Evolutionary conservation across 2,113 vertebrate species (phyloP).

Genomic region (Gasterosteus aculeatus): DNA sequence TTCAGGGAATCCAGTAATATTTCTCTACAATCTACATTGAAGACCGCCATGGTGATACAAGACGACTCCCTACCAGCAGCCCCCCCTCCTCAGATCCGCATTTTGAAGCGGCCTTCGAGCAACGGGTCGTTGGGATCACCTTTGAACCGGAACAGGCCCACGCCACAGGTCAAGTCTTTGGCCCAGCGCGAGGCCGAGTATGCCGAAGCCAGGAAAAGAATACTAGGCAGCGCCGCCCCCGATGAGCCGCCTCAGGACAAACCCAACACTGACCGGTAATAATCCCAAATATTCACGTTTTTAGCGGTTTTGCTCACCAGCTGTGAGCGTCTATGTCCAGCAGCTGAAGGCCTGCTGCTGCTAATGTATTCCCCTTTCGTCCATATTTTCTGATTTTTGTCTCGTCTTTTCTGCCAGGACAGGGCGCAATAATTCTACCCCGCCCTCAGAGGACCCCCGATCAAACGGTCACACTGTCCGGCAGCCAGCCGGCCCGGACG

Average conservation of each 20-base stretch:
- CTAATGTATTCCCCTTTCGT: slow-evolving; percentile 19
- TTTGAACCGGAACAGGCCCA: slow-evolving; percentile 83
- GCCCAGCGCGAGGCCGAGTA: slow-evolving; percentile 97
- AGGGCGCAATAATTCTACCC: slow-evolving; percentile 85
- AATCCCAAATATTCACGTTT: background rate
- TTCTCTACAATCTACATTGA: slow-evolving; percentile 82
- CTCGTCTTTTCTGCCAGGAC: slow-evolving; percentile 77
- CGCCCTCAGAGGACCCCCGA: slow-evolving; percentile 86
- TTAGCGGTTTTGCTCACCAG: background rate
- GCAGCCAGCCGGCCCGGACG: slow-evolving; percentile 91
- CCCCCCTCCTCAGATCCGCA: slow-evolving; percentile 94
- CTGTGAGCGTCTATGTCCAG: slow-evolving; percentile 7
- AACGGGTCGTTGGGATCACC: slow-evolving; percentile 89
- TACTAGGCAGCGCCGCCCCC: slow-evolving; percentile 93
- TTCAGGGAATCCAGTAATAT: slow-evolving; percentile 85
- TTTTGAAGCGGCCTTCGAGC: slow-evolving; percentile 93
- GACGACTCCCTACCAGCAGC: slow-evolving; percentile 90
- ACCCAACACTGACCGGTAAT: slow-evolving; percentile 87
- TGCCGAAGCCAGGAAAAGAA: slow-evolving; percentile 94
- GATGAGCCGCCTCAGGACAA: slow-evolving; percentile 94
- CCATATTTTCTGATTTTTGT: too few species aligned
- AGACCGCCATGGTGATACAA: slow-evolving; percentile 93
- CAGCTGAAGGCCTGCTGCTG: slow-evolving; percentile 2
- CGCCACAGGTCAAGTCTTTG: slow-evolving; percentile 91
- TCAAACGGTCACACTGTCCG: slow-evolving; percentile 91